Base-by-base conservation (phyloP, 2,113 vertebrate genomes). In the Furnarius figulus region DNA sequence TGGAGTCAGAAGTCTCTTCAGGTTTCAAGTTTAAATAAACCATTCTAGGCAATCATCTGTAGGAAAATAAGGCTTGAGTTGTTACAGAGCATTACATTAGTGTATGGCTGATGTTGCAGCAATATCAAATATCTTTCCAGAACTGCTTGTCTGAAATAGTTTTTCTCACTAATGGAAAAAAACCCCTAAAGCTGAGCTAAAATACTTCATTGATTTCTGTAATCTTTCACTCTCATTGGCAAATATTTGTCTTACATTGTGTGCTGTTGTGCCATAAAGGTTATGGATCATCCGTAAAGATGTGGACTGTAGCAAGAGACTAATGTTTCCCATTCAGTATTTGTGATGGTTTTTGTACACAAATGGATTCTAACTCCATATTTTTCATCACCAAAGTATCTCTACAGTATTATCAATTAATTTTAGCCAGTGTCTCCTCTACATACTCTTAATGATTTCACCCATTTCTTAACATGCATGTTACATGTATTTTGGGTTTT, bases 21-120 rank as follows among this genome's bases (percentile, higher is more conserved):
- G 56, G 67, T 85, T 97, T 97, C 87, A 75, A 78, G 59, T 92
- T 97, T 95, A 96, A 97, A 92, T 87, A 90, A 97, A 91, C 66
- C 21, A 89, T 90, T 95, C 61, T 42, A 90, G 2, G 10, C 37
- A 95, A 73, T 61, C 56, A 80, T 74, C 53, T 91, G 56, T 76
- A 84, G 74, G 37, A 87, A 78, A 30, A 59, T 27, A 49, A 44
- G 42, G n/a, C 52, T 71, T 63, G 90, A 93, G 68, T 30, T 77
- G 16, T 85, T 90, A 67, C 44, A 91, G 71, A 89, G 39, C 50
- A 55, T 85, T 83, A 50, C 49, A 68, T 90, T 71, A 88, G 2
- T 0, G 3, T 78, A 74, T 86, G 77, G 19, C 33, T 78, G 87
- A 55, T 42, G 66, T 75, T 92, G 65, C 84, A 87, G 68, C 47